phyloP scores from a whole-genome alignment of 2,113 vertebrate genomes.

The Catharus minimus region DNA sequence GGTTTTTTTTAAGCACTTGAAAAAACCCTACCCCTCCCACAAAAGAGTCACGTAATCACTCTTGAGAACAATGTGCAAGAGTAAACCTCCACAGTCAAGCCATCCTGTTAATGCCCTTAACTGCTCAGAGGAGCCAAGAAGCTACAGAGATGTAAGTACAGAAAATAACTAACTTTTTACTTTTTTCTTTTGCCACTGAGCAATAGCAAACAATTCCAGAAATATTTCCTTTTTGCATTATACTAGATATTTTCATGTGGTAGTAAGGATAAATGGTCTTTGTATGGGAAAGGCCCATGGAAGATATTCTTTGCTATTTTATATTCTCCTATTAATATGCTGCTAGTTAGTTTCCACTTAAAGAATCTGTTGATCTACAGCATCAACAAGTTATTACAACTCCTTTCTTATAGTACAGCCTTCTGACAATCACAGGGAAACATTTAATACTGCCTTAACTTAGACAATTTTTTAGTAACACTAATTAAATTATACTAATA shows the following conservation, averaged over 20 bases:
- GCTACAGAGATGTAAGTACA: conserved; percentile 70
- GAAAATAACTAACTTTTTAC: background rate
- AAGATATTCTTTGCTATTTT: background rate
- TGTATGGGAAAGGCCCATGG: background rate
- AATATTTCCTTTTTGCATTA: background rate
- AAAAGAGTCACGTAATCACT: conserved; percentile 55
- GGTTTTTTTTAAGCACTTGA: conserved; percentile 33
- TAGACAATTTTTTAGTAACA: background rate
- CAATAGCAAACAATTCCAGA: background rate
- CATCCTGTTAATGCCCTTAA: conserved; percentile 6
- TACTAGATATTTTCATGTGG: background rate
- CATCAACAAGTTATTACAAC: background rate
- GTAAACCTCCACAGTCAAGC: conserved; percentile 38
- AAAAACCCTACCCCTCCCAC: conserved; percentile 64
- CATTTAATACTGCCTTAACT: background rate
- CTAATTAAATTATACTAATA: background rate
- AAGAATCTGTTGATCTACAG: background rate
- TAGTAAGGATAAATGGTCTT: background rate
- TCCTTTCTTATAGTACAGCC: background rate
- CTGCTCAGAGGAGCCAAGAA: conserved; percentile 22
- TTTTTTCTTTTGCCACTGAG: background rate
- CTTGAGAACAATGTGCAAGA: conserved; percentile 67
- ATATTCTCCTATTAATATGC: background rate
- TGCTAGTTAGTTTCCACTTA: background rate
- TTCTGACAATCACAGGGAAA: background rate